Evolutionary conservation across 2,888 invertebrate genomes (phyloP).

Genomic region (Arctia plantaginis): DNA sequence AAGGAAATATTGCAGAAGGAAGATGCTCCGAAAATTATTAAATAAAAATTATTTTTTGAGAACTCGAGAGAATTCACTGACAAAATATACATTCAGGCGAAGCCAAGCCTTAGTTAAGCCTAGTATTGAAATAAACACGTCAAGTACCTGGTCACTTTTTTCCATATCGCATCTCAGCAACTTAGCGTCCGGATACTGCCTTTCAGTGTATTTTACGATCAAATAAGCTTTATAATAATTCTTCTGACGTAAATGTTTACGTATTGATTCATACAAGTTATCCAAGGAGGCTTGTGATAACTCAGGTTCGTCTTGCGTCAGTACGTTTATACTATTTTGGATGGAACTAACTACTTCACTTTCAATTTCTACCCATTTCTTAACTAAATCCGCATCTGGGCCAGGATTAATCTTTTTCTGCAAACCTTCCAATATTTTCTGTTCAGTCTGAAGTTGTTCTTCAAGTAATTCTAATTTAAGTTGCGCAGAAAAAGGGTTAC

Average conservation of each 20-base stretch:
- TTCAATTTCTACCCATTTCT: slow-evolving; percentile 85
- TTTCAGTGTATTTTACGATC: slow-evolving; percentile 80
- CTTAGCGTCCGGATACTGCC: slow-evolving; percentile 80
- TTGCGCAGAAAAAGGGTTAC: slow-evolving; percentile 94
- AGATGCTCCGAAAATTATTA: too few relatives aligned
- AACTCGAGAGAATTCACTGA: not conserved
- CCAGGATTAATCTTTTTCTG: slow-evolving; percentile 81
- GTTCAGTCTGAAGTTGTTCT: slow-evolving; percentile 87
- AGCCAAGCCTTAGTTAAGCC: too few relatives aligned
- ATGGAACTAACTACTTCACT: slow-evolving; percentile 82
- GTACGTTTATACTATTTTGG: slow-evolving; percentile 77
- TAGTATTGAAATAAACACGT: not conserved
- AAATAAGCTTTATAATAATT: slow-evolving; percentile 85
- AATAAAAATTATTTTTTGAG: too few relatives aligned
- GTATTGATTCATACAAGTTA: slow-evolving; percentile 77
- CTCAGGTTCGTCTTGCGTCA: slow-evolving; percentile 81
- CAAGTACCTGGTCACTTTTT: slow-evolving; percentile 79
- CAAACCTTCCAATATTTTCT: slow-evolving; percentile 88
- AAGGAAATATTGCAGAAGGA: too few relatives aligned
- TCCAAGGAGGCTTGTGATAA: slow-evolving; percentile 79
- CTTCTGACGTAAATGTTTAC: slow-evolving; percentile 76
- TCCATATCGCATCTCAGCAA: slow-evolving; percentile 80
- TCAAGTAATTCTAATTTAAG: slow-evolving; percentile 86
- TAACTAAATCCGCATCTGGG: slow-evolving; percentile 77
- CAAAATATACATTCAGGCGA: not conserved